phyloP scores from a whole-genome alignment of 37 sponge, comb jelly and placozoan species.

The Diacarnus erythraeanus region DNA sequence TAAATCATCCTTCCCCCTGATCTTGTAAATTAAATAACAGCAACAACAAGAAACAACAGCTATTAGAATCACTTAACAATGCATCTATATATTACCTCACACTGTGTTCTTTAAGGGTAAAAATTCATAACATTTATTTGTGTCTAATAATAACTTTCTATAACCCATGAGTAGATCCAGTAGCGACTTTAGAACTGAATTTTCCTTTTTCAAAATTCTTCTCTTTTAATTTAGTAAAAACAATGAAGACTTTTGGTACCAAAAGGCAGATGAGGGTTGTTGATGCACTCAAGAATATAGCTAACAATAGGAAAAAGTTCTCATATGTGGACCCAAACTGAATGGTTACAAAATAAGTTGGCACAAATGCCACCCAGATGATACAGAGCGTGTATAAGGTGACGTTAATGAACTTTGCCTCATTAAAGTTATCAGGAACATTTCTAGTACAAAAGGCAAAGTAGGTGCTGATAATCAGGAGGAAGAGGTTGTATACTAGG shows the following conservation, averaged over 20 bases:
- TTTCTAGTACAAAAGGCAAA: conserved; percentile 60
- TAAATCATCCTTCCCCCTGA: no score
- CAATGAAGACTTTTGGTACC: conserved; percentile 40
- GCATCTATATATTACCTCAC: no score
- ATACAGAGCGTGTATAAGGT: conserved; percentile 31
- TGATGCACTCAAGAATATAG: conserved; percentile 52
- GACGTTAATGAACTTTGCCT: conserved; percentile 58
- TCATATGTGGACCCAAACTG: conserved; percentile 10
- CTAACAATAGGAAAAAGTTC: conserved; percentile 39
- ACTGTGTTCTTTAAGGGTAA: no score
- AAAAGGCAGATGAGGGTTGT: conserved; percentile 36
- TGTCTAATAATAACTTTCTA: no score
- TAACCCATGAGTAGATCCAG: no score
- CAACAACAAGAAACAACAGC: no score
- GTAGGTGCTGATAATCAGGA: conserved; percentile 47
- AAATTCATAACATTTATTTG: no score
- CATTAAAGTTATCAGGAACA: conserved; percentile 67
- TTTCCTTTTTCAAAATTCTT: conserved; percentile 6
- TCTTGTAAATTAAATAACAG: no score
- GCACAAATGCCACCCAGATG: conserved; percentile 68
- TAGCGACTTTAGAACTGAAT: no score
- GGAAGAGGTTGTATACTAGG: conserved; percentile 42
- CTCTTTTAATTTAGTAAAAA: neutral
- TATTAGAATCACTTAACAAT: no score
- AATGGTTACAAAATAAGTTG: conserved; percentile 40